Evolutionary conservation across 92 coral and sea anemone genomes (phyloP).

Genomic region (Heteractis magnifica): DNA sequence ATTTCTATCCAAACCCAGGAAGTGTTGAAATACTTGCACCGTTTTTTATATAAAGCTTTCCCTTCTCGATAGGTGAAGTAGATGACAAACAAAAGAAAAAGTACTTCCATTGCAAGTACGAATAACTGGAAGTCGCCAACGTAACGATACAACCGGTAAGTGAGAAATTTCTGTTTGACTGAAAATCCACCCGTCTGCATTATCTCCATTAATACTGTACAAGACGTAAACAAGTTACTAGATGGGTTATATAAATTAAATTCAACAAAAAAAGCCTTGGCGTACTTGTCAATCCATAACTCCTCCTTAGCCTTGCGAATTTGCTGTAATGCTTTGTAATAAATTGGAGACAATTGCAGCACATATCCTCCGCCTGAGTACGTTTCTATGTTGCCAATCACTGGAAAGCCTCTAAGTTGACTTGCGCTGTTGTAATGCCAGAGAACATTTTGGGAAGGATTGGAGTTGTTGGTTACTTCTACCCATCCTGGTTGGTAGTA

Average conservation of each 20-base stretch:
- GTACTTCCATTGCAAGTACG: constrained; percentile 76
- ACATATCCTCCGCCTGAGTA: constrained; percentile 97
- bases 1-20: constrained; percentile 81
- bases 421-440: constrained; percentile 75
- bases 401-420: constrained; percentile 69
- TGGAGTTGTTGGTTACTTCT: constrained; percentile 14
- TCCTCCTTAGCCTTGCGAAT: constrained; percentile 37
- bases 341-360: constrained; percentile 63
- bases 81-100: constrained; percentile 56
- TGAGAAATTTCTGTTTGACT: constrained; percentile 56
- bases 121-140: constrained; percentile 93
- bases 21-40: constrained; percentile 51
- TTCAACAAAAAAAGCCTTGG: constrained; percentile 81
- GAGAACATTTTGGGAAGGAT: constrained; percentile 23
- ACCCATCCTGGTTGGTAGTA: constrained; percentile 64
- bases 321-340: constrained; percentile 65
- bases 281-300: constrained; percentile 71
- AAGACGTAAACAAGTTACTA: constrained; percentile 83
- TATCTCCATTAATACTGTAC: constrained; percentile 74
- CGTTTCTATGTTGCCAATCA: constrained; percentile 56
- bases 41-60: constrained; percentile 45
- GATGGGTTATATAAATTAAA: constrained; percentile 87
- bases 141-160: constrained; percentile 81
- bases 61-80: constrained; percentile 84
- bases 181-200: constrained; percentile 77